phyloP scores from a whole-genome alignment of 2,797 vertebrate genomes.

The Platalea minor region DNA sequence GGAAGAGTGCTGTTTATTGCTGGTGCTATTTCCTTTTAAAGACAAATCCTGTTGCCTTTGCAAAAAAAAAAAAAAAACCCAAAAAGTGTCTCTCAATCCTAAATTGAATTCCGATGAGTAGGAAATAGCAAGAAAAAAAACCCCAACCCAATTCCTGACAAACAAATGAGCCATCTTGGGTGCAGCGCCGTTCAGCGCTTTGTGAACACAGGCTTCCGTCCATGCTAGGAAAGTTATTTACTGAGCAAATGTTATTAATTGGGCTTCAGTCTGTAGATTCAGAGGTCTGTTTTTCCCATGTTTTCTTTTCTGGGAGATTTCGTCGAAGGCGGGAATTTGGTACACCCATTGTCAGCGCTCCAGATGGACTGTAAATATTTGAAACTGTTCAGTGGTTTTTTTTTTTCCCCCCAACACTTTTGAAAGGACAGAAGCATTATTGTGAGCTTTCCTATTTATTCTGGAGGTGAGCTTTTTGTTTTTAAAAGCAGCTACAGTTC shows the following conservation, averaged over 20 bases:
- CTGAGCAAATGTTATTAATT: neutral
- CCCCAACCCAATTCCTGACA: neutral
- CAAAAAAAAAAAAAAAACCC: neutral
- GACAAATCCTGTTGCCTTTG: neutral
- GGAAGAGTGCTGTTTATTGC: neutral
- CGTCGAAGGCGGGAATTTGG: neutral
- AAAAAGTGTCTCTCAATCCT: neutral
- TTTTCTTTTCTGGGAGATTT: neutral
- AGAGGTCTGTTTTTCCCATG: neutral
- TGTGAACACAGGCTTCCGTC: neutral
- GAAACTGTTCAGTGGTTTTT: neutral
- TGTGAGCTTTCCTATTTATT: neutral
- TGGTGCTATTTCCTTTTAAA: neutral
- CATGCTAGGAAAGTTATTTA: neutral
- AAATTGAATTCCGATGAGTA: fast-evolving
- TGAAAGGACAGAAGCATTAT: neutral
- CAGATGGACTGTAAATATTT: neutral
- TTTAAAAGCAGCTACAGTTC: neutral
- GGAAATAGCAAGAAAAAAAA: neutral
- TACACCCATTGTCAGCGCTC: neutral
- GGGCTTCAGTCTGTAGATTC: neutral
- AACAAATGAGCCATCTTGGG: neutral
- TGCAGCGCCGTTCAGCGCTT: fast-evolving
- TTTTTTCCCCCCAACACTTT: neutral
- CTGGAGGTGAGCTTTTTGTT: neutral